These are phyloP conservation scores for Mareca penelope DNA, from an alignment of 2,797 vertebrate genomes.

Conservation along the genomic window DNA sequence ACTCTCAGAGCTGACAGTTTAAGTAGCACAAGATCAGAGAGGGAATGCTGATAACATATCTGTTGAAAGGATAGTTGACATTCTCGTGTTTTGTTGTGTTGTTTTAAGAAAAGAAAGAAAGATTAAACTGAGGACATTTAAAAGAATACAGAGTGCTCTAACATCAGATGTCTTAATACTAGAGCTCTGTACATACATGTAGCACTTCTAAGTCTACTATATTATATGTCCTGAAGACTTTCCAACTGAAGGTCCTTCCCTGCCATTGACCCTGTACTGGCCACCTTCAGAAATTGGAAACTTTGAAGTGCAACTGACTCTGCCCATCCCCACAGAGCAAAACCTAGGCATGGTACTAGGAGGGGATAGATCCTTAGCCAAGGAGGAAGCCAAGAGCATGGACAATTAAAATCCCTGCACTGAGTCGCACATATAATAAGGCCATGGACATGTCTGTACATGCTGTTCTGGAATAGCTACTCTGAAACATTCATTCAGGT, in stretches of 20 bases:
- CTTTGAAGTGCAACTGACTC: neutral
- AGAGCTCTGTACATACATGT: neutral
- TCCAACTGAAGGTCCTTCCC: neutral
- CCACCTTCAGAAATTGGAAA: neutral
- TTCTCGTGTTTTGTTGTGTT: slow-evolving; percentile 13
- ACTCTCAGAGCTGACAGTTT: neutral
- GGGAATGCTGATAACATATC: neutral
- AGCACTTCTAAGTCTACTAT: neutral
- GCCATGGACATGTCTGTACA: neutral
- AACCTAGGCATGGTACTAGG: neutral
- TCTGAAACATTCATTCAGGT: neutral
- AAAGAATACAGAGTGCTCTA: neutral
- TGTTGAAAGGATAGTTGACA: neutral
- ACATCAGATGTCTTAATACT: neutral
- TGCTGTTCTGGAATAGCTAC: neutral
- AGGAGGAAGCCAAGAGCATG: neutral
- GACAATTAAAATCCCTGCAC: neutral
- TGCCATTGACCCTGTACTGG: neutral
- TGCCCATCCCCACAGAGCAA: neutral
- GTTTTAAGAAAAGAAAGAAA: neutral
- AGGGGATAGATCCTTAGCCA: neutral
- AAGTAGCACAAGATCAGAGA: neutral
- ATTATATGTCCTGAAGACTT: neutral
- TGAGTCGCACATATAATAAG: neutral
- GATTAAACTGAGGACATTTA: neutral